These are phyloP conservation scores for Calyptommatus sinebrachiatus DNA, from an alignment of 2,113 vertebrate genomes.

Conservation along the genomic window DNA sequence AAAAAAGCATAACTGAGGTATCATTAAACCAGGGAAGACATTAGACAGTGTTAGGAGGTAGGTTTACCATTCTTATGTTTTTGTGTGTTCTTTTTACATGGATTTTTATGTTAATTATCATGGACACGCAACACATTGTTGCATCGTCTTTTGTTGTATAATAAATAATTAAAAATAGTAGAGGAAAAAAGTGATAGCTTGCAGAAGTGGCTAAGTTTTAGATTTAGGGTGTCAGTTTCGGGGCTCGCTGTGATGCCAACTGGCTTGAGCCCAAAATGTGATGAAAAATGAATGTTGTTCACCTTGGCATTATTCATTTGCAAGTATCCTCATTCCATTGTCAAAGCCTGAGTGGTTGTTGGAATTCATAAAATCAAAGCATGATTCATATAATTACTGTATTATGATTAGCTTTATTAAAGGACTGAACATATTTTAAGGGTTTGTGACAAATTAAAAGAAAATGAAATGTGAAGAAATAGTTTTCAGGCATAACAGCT, in stretches of 20 bases:
- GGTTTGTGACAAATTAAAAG: slow-evolving; percentile 52
- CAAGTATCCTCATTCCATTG: slow-evolving; percentile 48
- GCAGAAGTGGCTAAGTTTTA: background rate
- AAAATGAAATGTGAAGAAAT: slow-evolving; percentile 42
- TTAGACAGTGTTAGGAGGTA: too few species aligned
- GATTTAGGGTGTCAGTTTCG: background rate
- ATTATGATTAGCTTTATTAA: slow-evolving; percentile 64
- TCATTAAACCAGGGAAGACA: too few species aligned
- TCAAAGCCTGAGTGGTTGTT: slow-evolving; percentile 51
- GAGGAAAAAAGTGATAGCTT: background rate
- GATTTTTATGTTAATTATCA: too few species aligned
- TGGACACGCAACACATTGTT: too few species aligned
- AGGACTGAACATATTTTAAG: slow-evolving; percentile 54
- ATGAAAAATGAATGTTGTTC: slow-evolving; percentile 37
- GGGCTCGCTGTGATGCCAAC: background rate
- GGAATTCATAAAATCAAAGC: slow-evolving; percentile 60
- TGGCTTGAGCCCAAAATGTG: slow-evolving; percentile 35
- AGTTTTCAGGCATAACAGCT: slow-evolving; percentile 42
- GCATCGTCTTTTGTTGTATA: too few species aligned
- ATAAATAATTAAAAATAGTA: too few species aligned
- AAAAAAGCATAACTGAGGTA: background rate
- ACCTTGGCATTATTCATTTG: slow-evolving; percentile 42
- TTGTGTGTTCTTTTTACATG: too few species aligned
- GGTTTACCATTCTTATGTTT: too few species aligned
- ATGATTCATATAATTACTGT: slow-evolving; percentile 65